Percentiles rank a stretch among this genome's conserved stretches.
Conservation (phyloP, 2,113 vertebrate species). For the Toxostoma redivivum region DNA sequence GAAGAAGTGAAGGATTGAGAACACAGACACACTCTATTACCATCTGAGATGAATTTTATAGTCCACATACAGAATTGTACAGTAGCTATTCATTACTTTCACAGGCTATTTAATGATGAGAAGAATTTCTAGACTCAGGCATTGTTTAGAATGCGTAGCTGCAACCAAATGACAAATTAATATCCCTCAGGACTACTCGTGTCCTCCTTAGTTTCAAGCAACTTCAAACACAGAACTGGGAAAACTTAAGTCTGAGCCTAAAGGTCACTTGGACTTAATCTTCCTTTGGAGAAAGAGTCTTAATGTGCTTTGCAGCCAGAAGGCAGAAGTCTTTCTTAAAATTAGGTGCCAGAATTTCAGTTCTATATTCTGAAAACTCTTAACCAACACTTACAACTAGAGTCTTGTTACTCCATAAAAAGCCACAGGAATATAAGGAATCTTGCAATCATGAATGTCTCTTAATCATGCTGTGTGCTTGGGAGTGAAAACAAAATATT, state of each 20-base stretch:
- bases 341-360: background rate
- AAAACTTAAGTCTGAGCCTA: background rate
- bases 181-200: fast-evolving
- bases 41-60: background rate
- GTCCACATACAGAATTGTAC: background rate
- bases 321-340: background rate
- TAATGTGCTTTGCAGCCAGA: background rate
- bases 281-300: background rate
- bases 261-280: background rate
- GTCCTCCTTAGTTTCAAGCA: background rate
- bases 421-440: background rate
- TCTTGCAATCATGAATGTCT: background rate
- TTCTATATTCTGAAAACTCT: background rate
- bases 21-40: background rate
- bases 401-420: background rate
- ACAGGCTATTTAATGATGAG: background rate
- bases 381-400: background rate
- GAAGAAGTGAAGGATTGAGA: background rate
- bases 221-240: background rate
- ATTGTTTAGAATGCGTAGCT: background rate
- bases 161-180: background rate
- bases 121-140: background rate
- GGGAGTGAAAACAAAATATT: background rate
- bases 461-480: background rate
- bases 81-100: background rate